These are phyloP conservation scores for Pycnomerus fuliginosus DNA, from an alignment of 2,888 invertebrate genomes.

Conservation along the genomic window DNA sequence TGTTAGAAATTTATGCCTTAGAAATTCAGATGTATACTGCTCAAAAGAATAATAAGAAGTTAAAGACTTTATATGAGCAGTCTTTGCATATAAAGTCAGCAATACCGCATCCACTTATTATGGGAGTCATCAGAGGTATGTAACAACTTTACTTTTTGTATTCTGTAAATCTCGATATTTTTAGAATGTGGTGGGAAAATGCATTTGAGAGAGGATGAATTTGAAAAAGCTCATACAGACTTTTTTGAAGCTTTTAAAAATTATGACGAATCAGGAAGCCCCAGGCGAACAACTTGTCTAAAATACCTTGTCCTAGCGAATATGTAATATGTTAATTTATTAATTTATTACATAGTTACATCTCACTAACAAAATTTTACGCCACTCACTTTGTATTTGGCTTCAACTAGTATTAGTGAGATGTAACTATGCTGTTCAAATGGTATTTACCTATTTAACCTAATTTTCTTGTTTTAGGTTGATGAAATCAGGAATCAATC, in stretches of 20 bases:
- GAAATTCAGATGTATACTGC: conserved; percentile 99
- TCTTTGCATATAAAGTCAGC: conserved; percentile 98
- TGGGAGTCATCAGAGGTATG: conserved; percentile 89
- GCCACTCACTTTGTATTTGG: too few relatives aligned
- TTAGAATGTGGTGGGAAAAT: conserved; percentile 98
- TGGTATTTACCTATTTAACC: neutral
- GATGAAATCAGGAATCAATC: conserved; percentile 98
- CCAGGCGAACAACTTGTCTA: conserved; percentile 94
- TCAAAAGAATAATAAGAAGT: conserved; percentile 97
- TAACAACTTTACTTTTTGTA: conserved; percentile 60
- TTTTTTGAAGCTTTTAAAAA: conserved; percentile 99
- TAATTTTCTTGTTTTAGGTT: conserved; percentile 61
- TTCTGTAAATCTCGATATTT: conserved; percentile 84
- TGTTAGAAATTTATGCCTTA: conserved; percentile 96
- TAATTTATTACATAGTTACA: neutral
- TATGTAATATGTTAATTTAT: conserved; percentile 80
- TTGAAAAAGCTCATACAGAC: conserved; percentile 98
- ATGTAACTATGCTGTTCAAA: neutral
- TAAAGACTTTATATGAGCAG: conserved; percentile 96
- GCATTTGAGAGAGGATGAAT: conserved; percentile 97
- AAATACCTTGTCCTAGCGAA: conserved; percentile 94
- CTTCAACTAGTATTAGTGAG: too few relatives aligned
- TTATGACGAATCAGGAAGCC: conserved; percentile 98
- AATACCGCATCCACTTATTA: conserved; percentile 99
- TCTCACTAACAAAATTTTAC: too few relatives aligned